phyloP scores from a whole-genome alignment of 2,797 vertebrate species.

The Apogon talboti region DNA sequence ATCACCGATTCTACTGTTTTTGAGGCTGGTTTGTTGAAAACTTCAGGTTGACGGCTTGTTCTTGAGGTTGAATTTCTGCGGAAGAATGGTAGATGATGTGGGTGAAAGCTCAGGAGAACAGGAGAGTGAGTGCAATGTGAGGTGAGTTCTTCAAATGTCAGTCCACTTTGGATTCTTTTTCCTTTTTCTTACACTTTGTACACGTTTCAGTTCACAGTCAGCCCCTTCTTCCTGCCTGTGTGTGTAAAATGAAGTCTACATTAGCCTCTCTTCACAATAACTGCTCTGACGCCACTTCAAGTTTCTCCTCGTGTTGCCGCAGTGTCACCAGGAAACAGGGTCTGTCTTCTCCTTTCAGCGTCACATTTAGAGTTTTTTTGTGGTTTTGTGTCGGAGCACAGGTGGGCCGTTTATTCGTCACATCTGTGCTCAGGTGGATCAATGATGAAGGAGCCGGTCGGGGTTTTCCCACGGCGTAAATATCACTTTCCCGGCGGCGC shows the following conservation, averaged over 20 bases:
- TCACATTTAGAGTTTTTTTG: neutral
- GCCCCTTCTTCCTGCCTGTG: no score
- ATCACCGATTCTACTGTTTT: no score
- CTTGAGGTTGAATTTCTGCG: no score
- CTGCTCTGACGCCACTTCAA: neutral
- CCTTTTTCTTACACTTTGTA: no score
- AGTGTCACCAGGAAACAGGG: neutral
- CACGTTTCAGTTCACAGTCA: no score
- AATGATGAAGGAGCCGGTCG: neutral
- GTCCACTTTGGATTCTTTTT: no score
- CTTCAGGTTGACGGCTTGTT: no score
- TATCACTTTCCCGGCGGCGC: slow-evolving; percentile 51
- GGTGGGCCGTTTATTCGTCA: slow-evolving; percentile 1
- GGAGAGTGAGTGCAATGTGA: neutral
- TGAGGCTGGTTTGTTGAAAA: no score
- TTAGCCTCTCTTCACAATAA: neutral
- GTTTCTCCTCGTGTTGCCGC: neutral
- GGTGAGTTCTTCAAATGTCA: no score
- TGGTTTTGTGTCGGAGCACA: no score
- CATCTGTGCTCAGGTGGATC: slow-evolving; percentile 30
- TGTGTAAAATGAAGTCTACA: neutral
- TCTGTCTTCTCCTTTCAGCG: neutral
- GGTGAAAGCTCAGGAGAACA: neutral
- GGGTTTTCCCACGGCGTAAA: slow-evolving; percentile 52
- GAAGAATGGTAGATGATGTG: neutral